A percentile compares a stretch with the other conserved stretches of the same genome.
phyloP scores from a whole-genome alignment of 2,888 invertebrate species.

The Lithophane semibrunnea region DNA sequence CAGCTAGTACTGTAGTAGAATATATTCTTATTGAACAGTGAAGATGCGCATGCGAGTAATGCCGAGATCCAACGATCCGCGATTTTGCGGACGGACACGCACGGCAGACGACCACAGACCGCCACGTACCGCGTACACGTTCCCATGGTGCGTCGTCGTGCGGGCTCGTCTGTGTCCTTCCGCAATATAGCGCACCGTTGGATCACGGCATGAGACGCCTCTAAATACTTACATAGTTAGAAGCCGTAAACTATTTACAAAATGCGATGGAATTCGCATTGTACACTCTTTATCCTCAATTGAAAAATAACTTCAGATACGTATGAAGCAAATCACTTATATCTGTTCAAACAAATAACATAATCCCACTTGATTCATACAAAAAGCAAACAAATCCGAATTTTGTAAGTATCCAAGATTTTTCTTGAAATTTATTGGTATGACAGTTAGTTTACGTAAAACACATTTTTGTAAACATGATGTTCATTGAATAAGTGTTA shows the following conservation, averaged over 20 bases:
- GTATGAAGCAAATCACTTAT: constrained; percentile 27
- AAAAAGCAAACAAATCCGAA: constrained; percentile 24
- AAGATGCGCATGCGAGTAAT: no score
- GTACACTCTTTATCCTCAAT: constrained; percentile 1
- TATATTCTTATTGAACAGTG: not conserved
- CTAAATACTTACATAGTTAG: no score
- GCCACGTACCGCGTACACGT: no score
- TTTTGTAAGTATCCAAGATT: not conserved
- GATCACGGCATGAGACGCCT: no score
- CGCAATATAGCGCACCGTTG: no score
- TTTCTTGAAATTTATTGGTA: not conserved
- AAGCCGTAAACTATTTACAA: no score
- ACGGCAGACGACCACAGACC: no score
- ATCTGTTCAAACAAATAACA: constrained; percentile 31
- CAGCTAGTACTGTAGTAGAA: not conserved
- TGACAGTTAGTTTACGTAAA: constrained; percentile 28
- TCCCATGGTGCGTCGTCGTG: no score
- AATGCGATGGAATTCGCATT: no score
- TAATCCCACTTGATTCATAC: constrained; percentile 26
- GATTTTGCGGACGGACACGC: no score
- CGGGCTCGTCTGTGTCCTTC: no score
- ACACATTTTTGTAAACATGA: constrained; percentile 33
- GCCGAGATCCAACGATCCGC: no score
- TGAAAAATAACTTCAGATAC: constrained; percentile 22
- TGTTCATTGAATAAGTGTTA: constrained; percentile 23